Percentiles rank a stretch among this genome's conserved stretches.
Conservation (phyloP, 2,797 vertebrate species). For the Sternarchorhynchus goeldii region DNA sequence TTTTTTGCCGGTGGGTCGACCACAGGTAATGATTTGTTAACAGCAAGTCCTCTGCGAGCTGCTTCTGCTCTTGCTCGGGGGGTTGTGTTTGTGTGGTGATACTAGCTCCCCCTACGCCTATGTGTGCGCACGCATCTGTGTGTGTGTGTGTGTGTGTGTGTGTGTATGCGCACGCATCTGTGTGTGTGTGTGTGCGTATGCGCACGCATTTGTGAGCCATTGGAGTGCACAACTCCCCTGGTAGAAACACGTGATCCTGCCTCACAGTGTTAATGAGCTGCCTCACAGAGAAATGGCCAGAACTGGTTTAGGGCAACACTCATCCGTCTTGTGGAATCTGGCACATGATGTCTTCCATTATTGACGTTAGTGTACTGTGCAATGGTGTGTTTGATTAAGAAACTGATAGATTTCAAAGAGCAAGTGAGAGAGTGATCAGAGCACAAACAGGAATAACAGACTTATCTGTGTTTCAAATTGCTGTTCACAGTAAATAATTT, state of each 20-base stretch:
- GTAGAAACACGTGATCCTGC: conserved; percentile 32
- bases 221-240: conserved; percentile 35
- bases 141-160: conserved; percentile 1
- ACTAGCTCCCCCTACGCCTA: not conserved
- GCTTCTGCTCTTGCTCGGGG: conserved; percentile 17
- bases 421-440: too few species aligned
- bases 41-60: conserved; percentile 4
- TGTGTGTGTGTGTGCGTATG: conserved; percentile 7
- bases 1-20: conserved; percentile 19
- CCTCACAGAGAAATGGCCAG: not conserved
- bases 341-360: too few species aligned
- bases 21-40: conserved; percentile 46
- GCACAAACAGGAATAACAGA: too few species aligned
- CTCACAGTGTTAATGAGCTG: conserved; percentile 23
- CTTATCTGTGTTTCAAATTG: too few species aligned
- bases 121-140: conserved; percentile 16
- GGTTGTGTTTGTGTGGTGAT: not conserved
- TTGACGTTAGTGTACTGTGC: too few species aligned
- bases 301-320: not conserved
- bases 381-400: too few species aligned
- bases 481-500: too few species aligned
- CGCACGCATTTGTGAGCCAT: conserved; percentile 3
- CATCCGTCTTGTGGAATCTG: not conserved
- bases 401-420: too few species aligned
- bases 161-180: conserved; percentile 3